Evolutionary conservation across 2,888 invertebrate species (phyloP).

Genomic region (Dryococelus australis): DNA sequence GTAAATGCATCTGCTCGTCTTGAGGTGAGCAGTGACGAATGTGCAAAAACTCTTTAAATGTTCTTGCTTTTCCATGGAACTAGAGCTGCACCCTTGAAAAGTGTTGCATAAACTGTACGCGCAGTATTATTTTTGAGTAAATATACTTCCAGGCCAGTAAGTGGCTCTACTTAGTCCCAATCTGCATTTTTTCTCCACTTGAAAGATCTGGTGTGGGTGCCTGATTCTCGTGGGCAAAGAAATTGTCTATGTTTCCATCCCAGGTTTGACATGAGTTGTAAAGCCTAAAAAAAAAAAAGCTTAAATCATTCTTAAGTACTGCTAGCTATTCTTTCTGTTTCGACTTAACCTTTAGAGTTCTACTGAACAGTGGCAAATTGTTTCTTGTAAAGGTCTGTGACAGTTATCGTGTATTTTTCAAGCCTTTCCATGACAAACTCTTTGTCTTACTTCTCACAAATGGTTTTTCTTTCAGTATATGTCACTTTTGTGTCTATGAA

Average conservation of each 20-base stretch:
- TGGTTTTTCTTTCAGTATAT: neutral
- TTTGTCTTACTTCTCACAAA: conserved; percentile 23
- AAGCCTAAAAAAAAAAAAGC: conserved; percentile 19
- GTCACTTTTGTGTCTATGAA: neutral
- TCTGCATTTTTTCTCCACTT: conserved; percentile 23
- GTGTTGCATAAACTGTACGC: neutral
- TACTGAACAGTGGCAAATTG: conserved; percentile 8
- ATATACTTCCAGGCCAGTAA: conserved; percentile 20
- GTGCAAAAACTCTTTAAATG: neutral
- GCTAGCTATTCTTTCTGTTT: conserved; percentile 22
- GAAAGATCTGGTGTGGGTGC: neutral
- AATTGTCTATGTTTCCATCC: neutral
- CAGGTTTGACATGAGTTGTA: conserved; percentile 18
- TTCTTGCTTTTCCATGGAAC: neutral
- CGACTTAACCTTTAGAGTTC: neutral
- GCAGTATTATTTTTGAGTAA: conserved; percentile 1
- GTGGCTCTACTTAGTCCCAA: neutral
- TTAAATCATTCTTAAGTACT: conserved; percentile 18
- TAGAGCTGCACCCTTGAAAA: conserved; percentile 24
- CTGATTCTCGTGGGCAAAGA: conserved; percentile 3
- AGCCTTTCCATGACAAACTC: conserved; percentile 24
- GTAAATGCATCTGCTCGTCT: neutral
- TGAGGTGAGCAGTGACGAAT: neutral
- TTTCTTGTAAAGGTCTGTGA: neutral
- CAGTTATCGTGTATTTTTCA: neutral